Base-by-base conservation (phyloP, 2,888 invertebrate genomes). In the Zaprionus bogoriensis region DNA sequence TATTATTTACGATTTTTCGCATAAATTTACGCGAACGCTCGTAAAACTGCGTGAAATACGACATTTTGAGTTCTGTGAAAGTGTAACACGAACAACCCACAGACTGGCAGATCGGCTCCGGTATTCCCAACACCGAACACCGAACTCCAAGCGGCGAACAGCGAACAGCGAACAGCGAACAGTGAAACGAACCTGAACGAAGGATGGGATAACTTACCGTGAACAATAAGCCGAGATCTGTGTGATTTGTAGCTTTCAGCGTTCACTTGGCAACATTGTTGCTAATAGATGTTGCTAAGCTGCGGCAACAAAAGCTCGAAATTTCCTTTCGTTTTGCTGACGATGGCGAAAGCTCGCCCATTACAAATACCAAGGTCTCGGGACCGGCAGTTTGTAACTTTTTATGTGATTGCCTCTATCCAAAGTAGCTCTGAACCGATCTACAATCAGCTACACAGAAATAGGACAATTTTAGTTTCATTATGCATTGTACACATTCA, bases 11-110 rank as follows among this genome's bases (percentile, higher is more conserved):
- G 82, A 86, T 84, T 76, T 81, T 82, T 81, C 84, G 81, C 82
- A 87, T 82, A 86, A 86, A 82, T 86, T 82, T 82, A 82, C 84
- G 82, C 82, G 87, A 78, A 83, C 75, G 81, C 76, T 87, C 82
- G 68, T 82, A 82, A 82, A 82, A 84, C 73, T 76, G 67, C 76
- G 82, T 82, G 76, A 82, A 74, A 77, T 87, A 82, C 85, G 81
- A 81, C 82, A 78, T 84, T 84, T 84, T 84, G 85, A 87, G 87
- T 87, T 82, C 87, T 84, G 82, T 82, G 87, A 82, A 82, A 86
- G 81, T 82, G 81, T 86, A 82, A 86, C 81, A 81, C 75, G 28
- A 75, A 58, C 60, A 50, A 48, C 27, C 28, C 4, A 30, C 47
- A 19, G 45, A 7, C 27, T 46, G 22, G 50, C 48, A 30, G 39